These are phyloP conservation scores for Lamellibrachia columna DNA, from an alignment of 2,888 invertebrate species.

Conservation along the genomic window DNA sequence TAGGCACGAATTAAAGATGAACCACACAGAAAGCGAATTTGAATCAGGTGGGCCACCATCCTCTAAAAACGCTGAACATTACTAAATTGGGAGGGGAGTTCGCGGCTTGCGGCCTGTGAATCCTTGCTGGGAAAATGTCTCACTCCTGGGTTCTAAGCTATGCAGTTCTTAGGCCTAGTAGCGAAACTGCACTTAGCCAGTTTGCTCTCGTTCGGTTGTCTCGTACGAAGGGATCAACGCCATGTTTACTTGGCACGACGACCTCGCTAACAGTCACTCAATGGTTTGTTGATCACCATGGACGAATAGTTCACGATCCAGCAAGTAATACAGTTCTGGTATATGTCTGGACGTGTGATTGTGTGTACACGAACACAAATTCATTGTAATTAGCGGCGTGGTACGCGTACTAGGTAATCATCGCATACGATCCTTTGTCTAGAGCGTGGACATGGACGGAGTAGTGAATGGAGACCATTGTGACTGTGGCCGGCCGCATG, in stretches of 20 bases:
- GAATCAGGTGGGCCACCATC: too few species aligned
- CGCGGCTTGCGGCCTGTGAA: too few species aligned
- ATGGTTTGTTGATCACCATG: background rate
- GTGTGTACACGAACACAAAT: background rate
- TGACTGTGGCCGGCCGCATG: background rate
- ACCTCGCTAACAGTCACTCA: background rate
- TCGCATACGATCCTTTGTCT: background rate
- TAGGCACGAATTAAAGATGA: too few species aligned
- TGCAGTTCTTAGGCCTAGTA: background rate
- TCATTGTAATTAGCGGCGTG: background rate
- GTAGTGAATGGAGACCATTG: background rate
- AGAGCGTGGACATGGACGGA: background rate
- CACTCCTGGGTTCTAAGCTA: too few species aligned
- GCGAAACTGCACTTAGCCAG: background rate
- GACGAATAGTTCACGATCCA: background rate
- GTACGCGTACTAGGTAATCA: background rate
- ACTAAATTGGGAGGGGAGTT: too few species aligned
- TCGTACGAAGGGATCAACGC: background rate
- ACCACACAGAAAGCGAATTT: too few species aligned
- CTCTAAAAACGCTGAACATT: too few species aligned
- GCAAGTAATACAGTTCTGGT: background rate
- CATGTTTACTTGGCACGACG: background rate
- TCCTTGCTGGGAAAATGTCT: too few species aligned
- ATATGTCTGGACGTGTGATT: background rate
- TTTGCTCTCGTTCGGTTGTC: background rate